Evolutionary conservation across 2,797 vertebrate species (phyloP), one percentile per base, ranked within the genome.

Genomic region (Chelon auratus): DNA sequence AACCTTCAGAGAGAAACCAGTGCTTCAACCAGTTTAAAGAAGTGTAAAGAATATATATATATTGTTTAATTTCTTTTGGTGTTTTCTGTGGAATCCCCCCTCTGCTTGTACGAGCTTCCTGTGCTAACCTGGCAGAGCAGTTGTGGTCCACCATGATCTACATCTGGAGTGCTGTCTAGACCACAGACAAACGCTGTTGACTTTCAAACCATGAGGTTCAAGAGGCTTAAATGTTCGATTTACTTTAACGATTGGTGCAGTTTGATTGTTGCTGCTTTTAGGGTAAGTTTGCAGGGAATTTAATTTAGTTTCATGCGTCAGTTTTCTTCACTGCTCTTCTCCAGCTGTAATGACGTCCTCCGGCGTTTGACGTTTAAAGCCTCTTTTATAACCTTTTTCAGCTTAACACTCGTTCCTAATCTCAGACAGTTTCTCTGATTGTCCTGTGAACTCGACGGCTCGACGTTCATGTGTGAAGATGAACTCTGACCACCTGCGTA

Each of bases 381-480:
- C 33, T 78, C 58, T 78, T 78, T 73, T 37, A 9, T 45, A 68
- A 68, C 54, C 30, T 51, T 73, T 51, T 73, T 20, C 50, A 71
- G 54, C 47, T 59, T 36, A 20, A 11, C 43, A 0, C 40, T 66
- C 42, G 40, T 26, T 24, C n/a, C 9, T 61, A 68, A 61, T 70
- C 56, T 55, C 17, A 13, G 4, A 57, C 15, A 43, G 9, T n/a
- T 66, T 4, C 5, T 55, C 65, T 42, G 20, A 62, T 36, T 15
- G 62, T 62, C 60, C 48, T 3, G 20, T 5, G 37, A 53, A 4
- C 22, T 11, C 0, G 42, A 43, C 42, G 42, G 42, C 6, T 43
- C 42, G 15, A 9, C 14, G 42, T 43, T 13, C 6, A 17, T 17
- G 14, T 43, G 42, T 43, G 42, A 17, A 14, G 42, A 43, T 43